Evolutionary conservation across 2,888 invertebrate genomes (phyloP).

Genomic region (Panopea generosa): DNA sequence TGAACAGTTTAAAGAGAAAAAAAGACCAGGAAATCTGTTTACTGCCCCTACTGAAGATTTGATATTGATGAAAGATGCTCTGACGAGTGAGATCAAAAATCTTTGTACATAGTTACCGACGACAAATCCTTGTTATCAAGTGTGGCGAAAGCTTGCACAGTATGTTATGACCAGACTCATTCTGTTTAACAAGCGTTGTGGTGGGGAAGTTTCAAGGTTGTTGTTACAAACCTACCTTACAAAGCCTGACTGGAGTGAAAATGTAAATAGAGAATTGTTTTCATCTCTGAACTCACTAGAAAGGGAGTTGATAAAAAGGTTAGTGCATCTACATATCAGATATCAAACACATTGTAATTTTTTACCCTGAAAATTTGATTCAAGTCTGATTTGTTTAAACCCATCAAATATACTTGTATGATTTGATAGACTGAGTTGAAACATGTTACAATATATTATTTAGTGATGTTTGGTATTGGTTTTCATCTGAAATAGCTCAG

Average conservation of each 20-base stretch:
- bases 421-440: too few species aligned
- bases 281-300: constrained; percentile 20
- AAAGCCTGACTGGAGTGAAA: constrained; percentile 18
- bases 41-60: constrained; percentile 21
- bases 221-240: constrained; percentile 12
- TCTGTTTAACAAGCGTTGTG: constrained; percentile 19
- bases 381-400: too few species aligned
- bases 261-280: constrained; percentile 17
- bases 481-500: neutral
- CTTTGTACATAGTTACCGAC: neutral
- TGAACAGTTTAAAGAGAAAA: constrained; percentile 11
- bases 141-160: constrained; percentile 19
- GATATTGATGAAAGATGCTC: neutral
- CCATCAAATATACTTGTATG: too few species aligned
- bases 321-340: neutral
- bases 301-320: constrained; percentile 23
- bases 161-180: constrained; percentile 17
- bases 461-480: too few species aligned
- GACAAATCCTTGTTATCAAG: neutral
- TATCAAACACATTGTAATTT: neutral
- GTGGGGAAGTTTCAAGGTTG: constrained; percentile 19
- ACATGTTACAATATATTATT: too few species aligned
- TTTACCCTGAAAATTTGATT: too few species aligned
- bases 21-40: constrained; percentile 20
- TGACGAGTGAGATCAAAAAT: constrained; percentile 9